Evolutionary conservation across 2,888 invertebrate genomes (phyloP), one percentile per base, ranked within the genome.

Genomic region (Lepidonotus clava): DNA sequence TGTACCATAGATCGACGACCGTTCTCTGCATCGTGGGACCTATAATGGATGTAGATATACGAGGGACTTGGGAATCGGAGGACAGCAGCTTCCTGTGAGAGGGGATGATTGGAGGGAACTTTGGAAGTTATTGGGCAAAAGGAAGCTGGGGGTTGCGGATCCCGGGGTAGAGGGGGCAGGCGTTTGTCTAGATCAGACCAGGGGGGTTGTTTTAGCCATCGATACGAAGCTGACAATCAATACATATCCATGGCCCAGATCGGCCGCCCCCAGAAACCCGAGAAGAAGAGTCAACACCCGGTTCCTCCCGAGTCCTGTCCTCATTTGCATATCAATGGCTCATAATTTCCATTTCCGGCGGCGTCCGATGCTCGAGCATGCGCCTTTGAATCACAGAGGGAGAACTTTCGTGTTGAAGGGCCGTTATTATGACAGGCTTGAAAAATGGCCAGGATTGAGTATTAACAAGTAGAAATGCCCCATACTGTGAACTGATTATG

Each of bases 271-370:
- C 46, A 24, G 80, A 80, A 80, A 80, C 32, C 80, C 24, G 80
- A 80, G 80, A 41, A 46, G 28, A 28, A 4, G 34, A 80, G 80
- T 80, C 80, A 80, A 80, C 80, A 80, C 80, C 80, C 66, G 24
- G 6, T 8, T 8, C 6, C 66, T n/a, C 28, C 8, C 66, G 6
- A 24, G 51, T 28, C 46, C 80, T 28, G 14, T 46, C 46, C 41
- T 80, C 80, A 80, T 80, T 46, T 80, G 46, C 80, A 80, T 80
- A 80, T 80, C 80, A 80, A 80, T 80, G 32, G 46, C 80, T 46
- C 46, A 80, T 80, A 41, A 80, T 80, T 80, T 80, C 80, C 80
- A 80, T 80, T 80, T 80, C 80, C 80, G 41, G 28, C 24, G 34
- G 80, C 80, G 41, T 80, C 51, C 46, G 51, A 80, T 80, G 80